Evolutionary conservation across 2,113 vertebrate species (phyloP), one percentile per base, ranked within the genome.

Genomic region (Gambusia holbrooki): DNA sequence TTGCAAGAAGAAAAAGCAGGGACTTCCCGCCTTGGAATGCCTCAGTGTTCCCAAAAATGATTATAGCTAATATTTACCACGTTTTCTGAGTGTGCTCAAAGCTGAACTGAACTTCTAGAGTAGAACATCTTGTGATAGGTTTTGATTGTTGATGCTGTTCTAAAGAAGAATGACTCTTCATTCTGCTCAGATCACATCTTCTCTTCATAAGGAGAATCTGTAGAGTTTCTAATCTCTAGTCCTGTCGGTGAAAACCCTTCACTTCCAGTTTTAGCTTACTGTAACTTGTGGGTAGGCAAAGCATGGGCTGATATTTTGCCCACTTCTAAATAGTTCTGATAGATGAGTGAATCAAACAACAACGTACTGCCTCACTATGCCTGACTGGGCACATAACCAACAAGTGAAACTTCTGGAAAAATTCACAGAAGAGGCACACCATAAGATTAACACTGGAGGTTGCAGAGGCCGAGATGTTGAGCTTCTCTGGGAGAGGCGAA

Each of bases 61-160:
- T 67, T 17, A 45, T 14, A 40, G 40, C 35, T 66, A 28, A 66
- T 40, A 37, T 66, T 66, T 28, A 66, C n/a, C 65, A 66, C n/a
- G 25, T 58, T 37, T 25, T 66, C 22, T 66, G 64, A 10, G 11
- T 37, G 2, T 35, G 32, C 17, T 42, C 10, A 22, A 42, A 66
- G 32, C 11, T 35, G 32, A 22, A 66, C 11, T 35, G 35, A 11
- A 66, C 64, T 5, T 66, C 22, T n/a, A 13, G 51, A 10, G 19
- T 22, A 40, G 12, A 37, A 17, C 11, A 33, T 30, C 14, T 37
- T 66, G 22, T 37, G 25, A 40, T 40, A 35, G 27, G 14, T 14
- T 12, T 37, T 66, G 33, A 66, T 37, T 66, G 25, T n/a, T 66
- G 25, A 6, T n/a, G 13, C 6, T 40, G 27, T 27, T 25, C 5